Base-by-base conservation (phyloP, 2,797 vertebrate species). In the Acipenser oxyrinchus region DNA sequence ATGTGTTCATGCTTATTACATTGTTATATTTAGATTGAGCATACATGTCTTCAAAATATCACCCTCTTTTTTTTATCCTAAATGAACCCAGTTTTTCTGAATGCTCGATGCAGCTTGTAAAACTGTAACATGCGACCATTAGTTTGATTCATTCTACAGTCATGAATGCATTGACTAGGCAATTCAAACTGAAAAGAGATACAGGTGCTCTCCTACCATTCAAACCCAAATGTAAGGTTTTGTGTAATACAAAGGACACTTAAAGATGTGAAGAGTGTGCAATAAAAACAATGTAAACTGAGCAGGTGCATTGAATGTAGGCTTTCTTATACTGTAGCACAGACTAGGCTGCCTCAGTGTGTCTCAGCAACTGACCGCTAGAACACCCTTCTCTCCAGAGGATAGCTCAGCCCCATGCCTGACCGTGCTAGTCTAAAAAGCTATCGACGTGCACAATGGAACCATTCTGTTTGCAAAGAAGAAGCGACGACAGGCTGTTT, bases 391-490 rank as follows among this genome's bases (percentile, higher is more conserved):
- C 12, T n/a, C 37, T 53, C 50, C 23, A 52, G 13, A 6, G 23
- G 4, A 11, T 23, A 12, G 23, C 12, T 52, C 6, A 11, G 52
- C 37, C 13, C 48, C 6, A 49, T 11, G 49, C 2, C 10, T 58
- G 55, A 58, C 58, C 18, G 13, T 53, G 23, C 15, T 15, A 6
- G 6, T 7, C 55, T 52, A 8, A 4, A 53, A 7, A 60, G 62
- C 66, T 48, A 49, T 58, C n/a, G 62, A 55, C 55, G 23, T 55
- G 18, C 18, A 67, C 69, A 70, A 70, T 70, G 66, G 12, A 52
- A 18, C 64, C 69, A 70, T 70, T 70, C 69, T 66, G 60, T 49
- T 60, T 37, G 62, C 62, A 58, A 67, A 67, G 64, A 66, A 60
- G 55, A 59, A 66, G 63, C 60, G 64, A 51, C 15, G 61, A 69